phyloP scores from a whole-genome alignment of 1,140 invertebrate genomes.

The Aphaenogaster ashmeadi region DNA sequence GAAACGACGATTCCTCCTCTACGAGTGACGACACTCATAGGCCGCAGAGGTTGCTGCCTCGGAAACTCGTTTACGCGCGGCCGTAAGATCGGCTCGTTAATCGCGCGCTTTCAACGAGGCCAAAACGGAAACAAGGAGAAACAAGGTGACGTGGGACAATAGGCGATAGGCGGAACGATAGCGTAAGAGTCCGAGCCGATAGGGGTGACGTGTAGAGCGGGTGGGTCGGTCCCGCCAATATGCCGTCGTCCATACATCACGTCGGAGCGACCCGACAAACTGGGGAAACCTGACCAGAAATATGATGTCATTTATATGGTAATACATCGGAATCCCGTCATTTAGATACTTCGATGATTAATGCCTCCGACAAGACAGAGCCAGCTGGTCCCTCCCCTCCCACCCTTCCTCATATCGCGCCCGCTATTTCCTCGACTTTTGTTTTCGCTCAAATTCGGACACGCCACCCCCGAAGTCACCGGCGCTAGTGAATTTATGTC shows the following conservation, averaged over 20 bases:
- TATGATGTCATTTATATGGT: conserved; percentile 91
- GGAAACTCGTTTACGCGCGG: neutral
- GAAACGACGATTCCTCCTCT: neutral
- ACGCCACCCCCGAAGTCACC: conserved; percentile 14
- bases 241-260: conserved; percentile 87
- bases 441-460: conserved; percentile 63
- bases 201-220: conserved; percentile 82
- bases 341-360: conserved; percentile 90
- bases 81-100: conserved; percentile 18
- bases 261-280: conserved; percentile 86
- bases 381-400: conserved; percentile 80
- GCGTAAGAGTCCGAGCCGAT: conserved; percentile 79
- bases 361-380: conserved; percentile 87
- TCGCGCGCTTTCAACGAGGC: conserved; percentile 5
- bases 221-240: conserved; percentile 84
- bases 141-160: conserved; percentile 48
- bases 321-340: conserved; percentile 90
- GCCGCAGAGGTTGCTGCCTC: neutral
- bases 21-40: neutral
- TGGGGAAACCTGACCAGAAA: conserved; percentile 89
- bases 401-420: conserved; percentile 13
- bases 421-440: conserved; percentile 57
- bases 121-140: neutral
- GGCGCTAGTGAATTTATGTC: conserved; percentile 33
- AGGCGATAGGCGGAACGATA: conserved; percentile 74